Percentiles rank a stretch among this genome's conserved stretches.
Evolutionary conservation across 2,888 invertebrate species (phyloP).

Genomic region (Caenorhabditis doughertyi): DNA sequence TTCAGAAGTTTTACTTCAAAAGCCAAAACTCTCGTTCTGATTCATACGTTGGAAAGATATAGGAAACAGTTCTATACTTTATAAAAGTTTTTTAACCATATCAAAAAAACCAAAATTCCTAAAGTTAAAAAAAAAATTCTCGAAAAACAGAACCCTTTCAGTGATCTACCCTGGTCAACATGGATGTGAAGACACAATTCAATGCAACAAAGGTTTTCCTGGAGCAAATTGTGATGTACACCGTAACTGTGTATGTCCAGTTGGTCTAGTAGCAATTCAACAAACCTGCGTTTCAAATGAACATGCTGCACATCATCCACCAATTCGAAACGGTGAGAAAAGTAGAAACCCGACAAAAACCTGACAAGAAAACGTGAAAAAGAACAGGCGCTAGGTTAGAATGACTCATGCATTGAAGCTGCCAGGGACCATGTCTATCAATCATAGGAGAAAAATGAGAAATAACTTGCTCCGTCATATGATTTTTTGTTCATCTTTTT

Average conservation of each 20-base stretch:
- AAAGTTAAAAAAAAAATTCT: too few relatives aligned
- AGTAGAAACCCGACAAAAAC: neutral
- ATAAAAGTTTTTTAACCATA: too few relatives aligned
- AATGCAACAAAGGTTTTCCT: conserved; percentile 78
- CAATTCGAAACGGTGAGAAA: conserved; percentile 39
- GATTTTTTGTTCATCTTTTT: conserved; percentile 46
- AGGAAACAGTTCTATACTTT: too few relatives aligned
- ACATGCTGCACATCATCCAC: conserved; percentile 8
- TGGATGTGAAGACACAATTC: conserved; percentile 79
- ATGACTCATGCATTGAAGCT: conserved; percentile 50
- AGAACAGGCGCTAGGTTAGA: conserved; percentile 41
- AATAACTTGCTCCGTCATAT: conserved; percentile 53
- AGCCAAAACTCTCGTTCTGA: too few relatives aligned
- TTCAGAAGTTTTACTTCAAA: too few relatives aligned
- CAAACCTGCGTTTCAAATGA: conserved; percentile 73
- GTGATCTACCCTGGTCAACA: conserved; percentile 79
- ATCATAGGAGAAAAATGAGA: conserved; percentile 56
- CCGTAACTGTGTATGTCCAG: conserved; percentile 78
- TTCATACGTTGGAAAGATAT: too few relatives aligned
- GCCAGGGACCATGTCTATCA: conserved; percentile 53
- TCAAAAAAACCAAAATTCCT: too few relatives aligned
- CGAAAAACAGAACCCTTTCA: conserved; percentile 62
- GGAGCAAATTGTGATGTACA: conserved; percentile 76
- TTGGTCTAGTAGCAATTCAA: conserved; percentile 73
- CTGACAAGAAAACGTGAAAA: neutral